These are phyloP conservation scores for Palythoa grandiflora DNA, from an alignment of 92 coral and sea anemone species.

Conservation along the genomic window DNA sequence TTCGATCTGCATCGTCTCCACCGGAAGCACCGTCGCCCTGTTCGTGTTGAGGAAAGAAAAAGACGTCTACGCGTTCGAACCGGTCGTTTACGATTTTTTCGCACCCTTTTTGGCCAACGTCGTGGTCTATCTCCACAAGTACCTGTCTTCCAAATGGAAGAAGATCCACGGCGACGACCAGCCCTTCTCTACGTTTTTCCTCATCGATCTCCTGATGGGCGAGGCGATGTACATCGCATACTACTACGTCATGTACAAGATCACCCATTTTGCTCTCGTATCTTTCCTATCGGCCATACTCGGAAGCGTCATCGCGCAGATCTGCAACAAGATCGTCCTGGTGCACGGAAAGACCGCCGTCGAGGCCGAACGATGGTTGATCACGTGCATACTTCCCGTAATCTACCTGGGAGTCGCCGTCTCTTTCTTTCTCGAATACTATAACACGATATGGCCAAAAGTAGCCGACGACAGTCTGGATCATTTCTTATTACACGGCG, in stretches of 20 bases:
- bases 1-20: not conserved
- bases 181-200: not conserved
- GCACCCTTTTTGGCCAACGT: not conserved
- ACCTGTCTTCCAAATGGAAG: not conserved
- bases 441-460: not conserved
- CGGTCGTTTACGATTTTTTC: not conserved
- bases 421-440: not conserved
- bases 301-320: not conserved
- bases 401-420: not conserved
- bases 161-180: not conserved
- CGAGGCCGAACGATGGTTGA: not conserved
- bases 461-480: not conserved
- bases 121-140: not conserved
- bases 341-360: not conserved
- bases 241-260: not conserved
- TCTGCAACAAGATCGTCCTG: not conserved
- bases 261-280: not conserved
- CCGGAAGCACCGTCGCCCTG: not conserved
- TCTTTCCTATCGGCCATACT: not conserved
- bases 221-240: not conserved
- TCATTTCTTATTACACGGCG: not conserved
- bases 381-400: not conserved
- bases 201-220: not conserved
- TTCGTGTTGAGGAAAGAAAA: not conserved
- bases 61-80: not conserved